These are phyloP conservation scores for Tillus elongatus DNA, from an alignment of 2,888 invertebrate species.

Conservation along the genomic window DNA sequence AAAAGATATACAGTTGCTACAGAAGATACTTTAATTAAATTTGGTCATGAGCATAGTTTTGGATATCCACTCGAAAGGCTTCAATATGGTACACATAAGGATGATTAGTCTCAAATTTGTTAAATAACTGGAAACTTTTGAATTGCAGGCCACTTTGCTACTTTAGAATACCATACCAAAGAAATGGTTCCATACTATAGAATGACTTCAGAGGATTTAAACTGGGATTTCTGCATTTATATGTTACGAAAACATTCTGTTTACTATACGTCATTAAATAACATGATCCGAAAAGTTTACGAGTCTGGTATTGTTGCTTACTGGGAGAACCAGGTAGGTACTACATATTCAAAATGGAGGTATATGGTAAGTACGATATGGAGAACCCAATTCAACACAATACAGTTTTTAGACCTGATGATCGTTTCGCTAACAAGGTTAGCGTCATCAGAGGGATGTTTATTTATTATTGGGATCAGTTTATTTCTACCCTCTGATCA, in stretches of 20 bases:
- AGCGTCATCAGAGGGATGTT: too few species aligned
- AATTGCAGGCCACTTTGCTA: not conserved
- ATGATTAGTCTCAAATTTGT: not conserved
- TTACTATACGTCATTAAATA: not conserved
- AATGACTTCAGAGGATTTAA: not conserved
- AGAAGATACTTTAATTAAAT: not conserved
- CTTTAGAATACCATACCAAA: conserved; percentile 1
- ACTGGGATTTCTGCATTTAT: conserved; percentile 1
- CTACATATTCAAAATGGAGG: too few species aligned
- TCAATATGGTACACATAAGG: not conserved
- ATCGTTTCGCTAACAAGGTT: too few species aligned
- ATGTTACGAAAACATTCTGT: conserved; percentile 1
- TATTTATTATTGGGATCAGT: too few species aligned
- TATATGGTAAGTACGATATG: too few species aligned
- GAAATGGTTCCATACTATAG: not conserved
- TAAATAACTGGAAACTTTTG: not conserved
- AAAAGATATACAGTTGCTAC: not conserved
- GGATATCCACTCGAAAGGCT: conserved; percentile 1
- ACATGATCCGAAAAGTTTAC: not conserved
- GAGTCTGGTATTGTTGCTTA: conserved; percentile 1
- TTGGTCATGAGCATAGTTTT: not conserved
- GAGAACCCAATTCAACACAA: too few species aligned
- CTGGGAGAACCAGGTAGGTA: conserved; percentile 2
- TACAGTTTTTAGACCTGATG: too few species aligned
- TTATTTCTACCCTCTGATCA: too few species aligned